Percentiles rank a stretch among this genome's conserved stretches.
Evolutionary conservation across 2,888 invertebrate species (phyloP).

Genomic region (Tridacna gigas): DNA sequence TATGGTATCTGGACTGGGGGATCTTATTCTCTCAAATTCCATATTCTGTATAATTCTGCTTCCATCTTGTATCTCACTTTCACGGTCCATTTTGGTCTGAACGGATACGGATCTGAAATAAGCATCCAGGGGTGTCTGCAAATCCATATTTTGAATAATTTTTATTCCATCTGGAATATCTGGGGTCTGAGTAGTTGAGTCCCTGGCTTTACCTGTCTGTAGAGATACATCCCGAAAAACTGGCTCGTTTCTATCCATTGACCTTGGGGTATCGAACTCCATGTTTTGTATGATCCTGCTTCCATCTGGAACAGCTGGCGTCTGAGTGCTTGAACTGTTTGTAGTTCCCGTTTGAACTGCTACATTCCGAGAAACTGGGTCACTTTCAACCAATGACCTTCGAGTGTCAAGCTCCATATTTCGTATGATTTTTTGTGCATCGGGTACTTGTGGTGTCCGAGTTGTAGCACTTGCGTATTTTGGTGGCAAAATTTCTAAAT

Average conservation of each 20-base stretch:
- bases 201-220: background rate
- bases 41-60: slow-evolving; percentile 39
- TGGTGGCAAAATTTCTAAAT: background rate
- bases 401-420: slow-evolving; percentile 22
- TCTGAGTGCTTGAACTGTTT: slow-evolving; percentile 9
- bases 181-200: slow-evolving; percentile 1
- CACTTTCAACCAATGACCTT: too few relatives aligned
- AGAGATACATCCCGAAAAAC: background rate
- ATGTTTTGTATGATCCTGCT: slow-evolving; percentile 39
- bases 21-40: background rate
- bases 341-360: background rate
- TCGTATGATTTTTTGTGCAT: slow-evolving; percentile 17
- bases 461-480: background rate
- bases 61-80: slow-evolving; percentile 13
- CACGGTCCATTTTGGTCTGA: background rate
- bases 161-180: slow-evolving; percentile 15
- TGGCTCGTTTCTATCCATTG: background rate
- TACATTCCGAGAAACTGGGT: too few relatives aligned
- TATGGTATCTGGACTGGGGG: background rate
- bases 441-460: slow-evolving; percentile 7
- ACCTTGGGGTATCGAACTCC: background rate
- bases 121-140: background rate
- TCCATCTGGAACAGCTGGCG: slow-evolving; percentile 21
- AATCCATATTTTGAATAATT: slow-evolving; percentile 35
- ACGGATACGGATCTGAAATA: background rate